Conservation (phyloP, 2,113 vertebrate species). For the Stomatorhinus ivindoensis region DNA sequence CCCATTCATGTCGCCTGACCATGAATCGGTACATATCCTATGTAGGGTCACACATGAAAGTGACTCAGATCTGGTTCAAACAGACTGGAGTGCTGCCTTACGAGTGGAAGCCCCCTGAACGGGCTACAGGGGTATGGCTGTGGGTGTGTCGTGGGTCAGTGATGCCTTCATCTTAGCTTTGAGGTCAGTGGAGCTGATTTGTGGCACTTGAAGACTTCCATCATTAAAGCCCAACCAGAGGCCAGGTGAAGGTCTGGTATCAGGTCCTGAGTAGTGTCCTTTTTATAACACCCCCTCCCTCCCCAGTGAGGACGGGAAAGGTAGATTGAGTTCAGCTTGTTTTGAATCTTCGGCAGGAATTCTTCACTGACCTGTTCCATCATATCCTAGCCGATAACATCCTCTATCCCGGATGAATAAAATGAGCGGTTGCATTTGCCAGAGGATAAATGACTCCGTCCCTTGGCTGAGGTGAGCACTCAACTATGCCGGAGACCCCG, state of each 20-base stretch:
- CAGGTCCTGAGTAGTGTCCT: neutral
- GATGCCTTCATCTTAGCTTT: neutral
- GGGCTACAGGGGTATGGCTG: neutral
- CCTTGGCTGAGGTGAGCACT: neutral
- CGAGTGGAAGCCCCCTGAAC: neutral
- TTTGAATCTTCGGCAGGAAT: conserved; percentile 18
- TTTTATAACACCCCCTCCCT: neutral
- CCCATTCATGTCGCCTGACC: no score
- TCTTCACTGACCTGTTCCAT: conserved; percentile 23
- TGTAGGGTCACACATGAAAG: neutral
- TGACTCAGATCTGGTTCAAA: neutral
- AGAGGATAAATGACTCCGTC: neutral
- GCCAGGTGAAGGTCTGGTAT: neutral
- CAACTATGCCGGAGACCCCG: neutral
- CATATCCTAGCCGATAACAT: conserved; percentile 11
- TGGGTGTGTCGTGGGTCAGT: neutral
- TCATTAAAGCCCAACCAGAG: neutral
- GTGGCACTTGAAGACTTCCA: neutral
- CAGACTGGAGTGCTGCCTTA: neutral
- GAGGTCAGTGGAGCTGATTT: neutral
- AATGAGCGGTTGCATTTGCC: neutral
- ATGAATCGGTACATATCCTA: no score
- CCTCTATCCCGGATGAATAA: conserved; percentile 19
- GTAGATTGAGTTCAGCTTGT: conserved; percentile 4
- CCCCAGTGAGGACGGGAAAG: neutral